These are phyloP conservation scores for Polypterus bichir DNA, from an alignment of 2,113 vertebrate species.

Conservation along the genomic window DNA sequence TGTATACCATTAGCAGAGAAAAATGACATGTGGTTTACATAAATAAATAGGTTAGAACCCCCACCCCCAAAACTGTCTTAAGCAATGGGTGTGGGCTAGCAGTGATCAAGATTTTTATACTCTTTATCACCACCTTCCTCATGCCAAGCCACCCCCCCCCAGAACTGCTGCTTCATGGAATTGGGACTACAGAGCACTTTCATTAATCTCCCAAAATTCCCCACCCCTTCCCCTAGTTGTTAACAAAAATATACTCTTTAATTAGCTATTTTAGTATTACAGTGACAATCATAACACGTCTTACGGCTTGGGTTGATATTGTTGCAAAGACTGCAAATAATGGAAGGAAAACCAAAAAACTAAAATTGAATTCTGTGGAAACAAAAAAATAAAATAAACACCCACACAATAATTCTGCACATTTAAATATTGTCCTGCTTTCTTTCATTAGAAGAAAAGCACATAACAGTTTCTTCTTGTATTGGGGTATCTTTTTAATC, in stretches of 20 bases:
- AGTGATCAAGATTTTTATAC: slow-evolving; percentile 26
- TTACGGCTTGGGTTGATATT: slow-evolving; percentile 45
- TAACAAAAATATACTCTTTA: slow-evolving; percentile 97
- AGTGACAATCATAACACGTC: slow-evolving; percentile 55
- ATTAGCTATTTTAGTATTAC: slow-evolving; percentile 50
- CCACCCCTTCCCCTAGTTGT: slow-evolving; percentile 31
- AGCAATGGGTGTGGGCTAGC: slow-evolving; percentile 27
- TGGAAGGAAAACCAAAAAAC: slow-evolving; percentile 36
- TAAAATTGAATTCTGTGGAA: slow-evolving; percentile 67
- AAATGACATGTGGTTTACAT: slow-evolving; percentile 52
- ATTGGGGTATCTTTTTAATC: not conserved
- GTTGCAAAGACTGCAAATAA: slow-evolving; percentile 46
- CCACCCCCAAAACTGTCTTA: slow-evolving; percentile 29
- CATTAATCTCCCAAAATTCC: slow-evolving; percentile 35
- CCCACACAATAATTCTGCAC: slow-evolving; percentile 53
- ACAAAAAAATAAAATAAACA: slow-evolving; percentile 66
- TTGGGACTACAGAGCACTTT: slow-evolving; percentile 28
- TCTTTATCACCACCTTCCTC: slow-evolving; percentile 28
- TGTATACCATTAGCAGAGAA: slow-evolving; percentile 52
- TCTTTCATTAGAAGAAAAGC: not conserved
- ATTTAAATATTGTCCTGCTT: slow-evolving; percentile 13
- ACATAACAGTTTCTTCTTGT: not conserved
- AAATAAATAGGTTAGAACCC: slow-evolving; percentile 49
- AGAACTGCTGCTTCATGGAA: slow-evolving; percentile 24
- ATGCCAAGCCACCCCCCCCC: slow-evolving; percentile 33